Base-by-base conservation (phyloP, 2,797 vertebrate genomes). In the Sylvilagus floridanus region DNA sequence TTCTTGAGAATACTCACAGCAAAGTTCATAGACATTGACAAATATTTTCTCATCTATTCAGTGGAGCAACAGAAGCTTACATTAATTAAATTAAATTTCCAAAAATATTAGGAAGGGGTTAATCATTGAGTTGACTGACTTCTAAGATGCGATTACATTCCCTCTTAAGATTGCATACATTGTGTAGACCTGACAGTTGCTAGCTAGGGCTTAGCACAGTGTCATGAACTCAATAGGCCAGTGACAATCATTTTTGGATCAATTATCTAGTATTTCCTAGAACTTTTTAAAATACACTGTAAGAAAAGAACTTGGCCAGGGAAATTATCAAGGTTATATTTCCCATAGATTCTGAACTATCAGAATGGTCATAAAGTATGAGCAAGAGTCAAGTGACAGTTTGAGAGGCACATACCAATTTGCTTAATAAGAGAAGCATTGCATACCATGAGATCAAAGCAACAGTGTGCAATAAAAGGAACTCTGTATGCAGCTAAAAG, bases 261-360 rank as follows among this genome's bases (percentile, higher is more conserved):
- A 79, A 94, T 86, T 86, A 65, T 21, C 10, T 81, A 50, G 37
- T 60, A 81, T 73, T 88, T 47, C 42, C 42, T 47, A 47, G 42
- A 47, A 57, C 19, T 57, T 57, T 77, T 81, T 47, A 88, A 42
- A 54, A 21, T 1, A 62, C 52, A 30, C 21, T 66, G 9, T 73
- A 37, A 82, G 1, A 76, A 84, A 77, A 26, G 8, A 77, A 37
- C 35, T n/a, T 62, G 14, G 21, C 30, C 42, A 81, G 78, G 71
- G n/a, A 77, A 62, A 16, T 2, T 13, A 66, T 71, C 42, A 78
- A 75, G 7, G 8, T 88, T 60, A 72, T 35, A 63, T 65, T 28
- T 21, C n/a, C 62, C 8, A 54, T 57, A 5, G 35, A 65, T 66
- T 84, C 66, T 54, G 9, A 86, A 30, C 19, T 84, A 9, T 68